Conservation (phyloP, 2,113 vertebrate species). For the Oryzias celebensis region DNA sequence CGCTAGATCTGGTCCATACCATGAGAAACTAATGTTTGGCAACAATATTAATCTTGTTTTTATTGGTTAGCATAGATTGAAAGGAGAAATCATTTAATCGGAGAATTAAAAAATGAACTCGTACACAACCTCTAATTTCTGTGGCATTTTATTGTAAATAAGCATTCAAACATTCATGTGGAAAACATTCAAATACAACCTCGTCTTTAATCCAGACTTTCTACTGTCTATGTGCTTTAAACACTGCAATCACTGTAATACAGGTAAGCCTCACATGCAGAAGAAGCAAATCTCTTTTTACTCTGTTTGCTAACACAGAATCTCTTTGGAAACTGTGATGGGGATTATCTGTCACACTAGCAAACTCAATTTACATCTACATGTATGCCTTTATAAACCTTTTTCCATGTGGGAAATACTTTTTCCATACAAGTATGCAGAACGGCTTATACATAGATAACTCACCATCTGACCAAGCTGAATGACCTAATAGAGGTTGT, state of each 20-base stretch:
- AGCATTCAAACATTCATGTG: constrained; percentile 61
- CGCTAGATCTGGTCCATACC: no score
- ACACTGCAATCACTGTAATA: constrained; percentile 51
- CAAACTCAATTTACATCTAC: constrained; percentile 9
- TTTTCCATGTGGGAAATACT: constrained; percentile 25
- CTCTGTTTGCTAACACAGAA: constrained; percentile 16
- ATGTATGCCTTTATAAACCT: not conserved
- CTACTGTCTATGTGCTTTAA: constrained; percentile 5
- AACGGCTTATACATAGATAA: constrained; percentile 11
- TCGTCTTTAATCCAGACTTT: constrained; percentile 8
- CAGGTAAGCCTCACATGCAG: constrained; percentile 2
- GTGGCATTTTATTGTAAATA: constrained; percentile 38
- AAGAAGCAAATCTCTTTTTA: constrained; percentile 54
- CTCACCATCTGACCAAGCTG: constrained; percentile 20
- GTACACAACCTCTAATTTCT: constrained; percentile 52
- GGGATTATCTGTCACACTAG: constrained; percentile 23
- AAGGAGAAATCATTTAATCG: constrained; percentile 40
- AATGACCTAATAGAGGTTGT: constrained; percentile 28
- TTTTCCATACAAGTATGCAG: constrained; percentile 25
- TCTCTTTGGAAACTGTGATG: constrained; percentile 10
- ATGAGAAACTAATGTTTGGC: no score
- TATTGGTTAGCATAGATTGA: constrained; percentile 7
- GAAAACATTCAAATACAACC: constrained; percentile 27
- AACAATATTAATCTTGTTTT: not conserved
- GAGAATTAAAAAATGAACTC: constrained; percentile 32